phyloP scores from a whole-genome alignment of 2,113 vertebrate genomes.

The Heloderma charlesbogerti region DNA sequence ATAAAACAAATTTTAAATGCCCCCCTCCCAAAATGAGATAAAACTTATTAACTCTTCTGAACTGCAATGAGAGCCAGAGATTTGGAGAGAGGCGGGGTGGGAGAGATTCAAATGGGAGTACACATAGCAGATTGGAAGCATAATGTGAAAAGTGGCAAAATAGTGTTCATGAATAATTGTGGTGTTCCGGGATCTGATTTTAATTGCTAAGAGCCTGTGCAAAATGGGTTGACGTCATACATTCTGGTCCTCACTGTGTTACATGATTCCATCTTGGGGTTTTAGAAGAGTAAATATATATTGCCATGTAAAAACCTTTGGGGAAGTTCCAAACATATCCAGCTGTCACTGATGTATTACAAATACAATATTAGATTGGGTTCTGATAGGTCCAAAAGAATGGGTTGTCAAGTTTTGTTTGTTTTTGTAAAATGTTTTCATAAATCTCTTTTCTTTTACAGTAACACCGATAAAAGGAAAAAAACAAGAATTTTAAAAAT shows the following conservation, averaged over 20 bases:
- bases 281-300: neutral
- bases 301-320: neutral
- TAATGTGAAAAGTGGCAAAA: neutral
- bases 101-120: neutral
- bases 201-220: neutral
- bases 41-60: neutral
- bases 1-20: neutral
- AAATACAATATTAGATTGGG: neutral
- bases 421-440: conserved; percentile 22
- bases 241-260: neutral
- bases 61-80: neutral
- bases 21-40: neutral
- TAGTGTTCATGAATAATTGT: neutral
- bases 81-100: neutral
- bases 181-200: neutral
- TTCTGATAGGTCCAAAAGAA: neutral
- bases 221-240: neutral
- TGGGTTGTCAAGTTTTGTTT: neutral
- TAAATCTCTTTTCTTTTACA: conserved; percentile 33
- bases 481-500: conserved; percentile 7
- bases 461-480: conserved; percentile 16
- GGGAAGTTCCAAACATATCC: neutral
- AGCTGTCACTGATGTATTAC: neutral
- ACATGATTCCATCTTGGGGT: neutral
- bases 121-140: neutral